Conservation (phyloP, 2,888 invertebrate species). For the Tenthredo livida region DNA sequence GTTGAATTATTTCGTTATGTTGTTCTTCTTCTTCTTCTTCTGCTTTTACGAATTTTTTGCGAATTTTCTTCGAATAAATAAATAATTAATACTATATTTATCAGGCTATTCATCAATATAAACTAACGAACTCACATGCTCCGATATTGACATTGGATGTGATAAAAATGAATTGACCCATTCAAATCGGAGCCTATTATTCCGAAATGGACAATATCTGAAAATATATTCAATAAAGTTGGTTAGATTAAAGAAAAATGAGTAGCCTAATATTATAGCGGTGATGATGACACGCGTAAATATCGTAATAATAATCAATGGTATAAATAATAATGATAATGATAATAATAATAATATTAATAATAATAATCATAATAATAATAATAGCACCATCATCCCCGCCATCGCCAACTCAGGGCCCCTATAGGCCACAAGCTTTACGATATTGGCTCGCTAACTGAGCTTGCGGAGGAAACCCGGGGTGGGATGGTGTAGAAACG, state of each 20-base stretch:
- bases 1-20: neutral
- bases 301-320: constrained; percentile 39
- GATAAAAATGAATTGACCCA: neutral
- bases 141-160: neutral
- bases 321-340: constrained; percentile 37
- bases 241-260: constrained; percentile 1
- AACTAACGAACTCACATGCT: neutral
- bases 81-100: neutral
- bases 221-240: constrained; percentile 20
- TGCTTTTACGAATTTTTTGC: neutral
- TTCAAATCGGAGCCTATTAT: neutral
- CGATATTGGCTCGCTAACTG: constrained; percentile 56
- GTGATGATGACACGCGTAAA: constrained; percentile 37
- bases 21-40: neutral
- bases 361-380: constrained; percentile 34
- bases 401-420: constrained; percentile 40
- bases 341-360: constrained; percentile 16
- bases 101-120: neutral
- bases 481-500: constrained; percentile 34
- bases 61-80: neutral
- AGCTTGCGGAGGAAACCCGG: constrained; percentile 55
- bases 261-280: neutral
- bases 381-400: constrained; percentile 25
- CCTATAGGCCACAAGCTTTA: constrained; percentile 54
- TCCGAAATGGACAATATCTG: neutral